Conservation (phyloP, 2,113 vertebrate genomes). For the Proteles cristata region DNA sequence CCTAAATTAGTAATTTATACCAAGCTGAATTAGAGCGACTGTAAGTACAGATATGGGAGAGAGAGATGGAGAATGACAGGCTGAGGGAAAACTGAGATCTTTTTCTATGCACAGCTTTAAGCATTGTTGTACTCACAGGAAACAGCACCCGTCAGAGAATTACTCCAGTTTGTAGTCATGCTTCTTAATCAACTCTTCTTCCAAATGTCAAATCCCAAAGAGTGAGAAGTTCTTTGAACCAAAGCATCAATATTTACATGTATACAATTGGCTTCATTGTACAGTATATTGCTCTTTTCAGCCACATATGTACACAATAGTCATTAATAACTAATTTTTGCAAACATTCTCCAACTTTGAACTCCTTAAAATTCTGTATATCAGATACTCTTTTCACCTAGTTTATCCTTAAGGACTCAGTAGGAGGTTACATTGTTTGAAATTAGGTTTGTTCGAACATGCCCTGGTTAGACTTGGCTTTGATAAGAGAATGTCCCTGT, state of each 20-base stretch:
- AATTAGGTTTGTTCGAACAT: neutral
- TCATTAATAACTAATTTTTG: conserved; percentile 3
- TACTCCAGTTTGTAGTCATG: neutral
- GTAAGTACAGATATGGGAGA: neutral
- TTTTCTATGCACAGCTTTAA: neutral
- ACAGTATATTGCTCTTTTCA: neutral
- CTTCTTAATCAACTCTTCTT: conserved; percentile 14
- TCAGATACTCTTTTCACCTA: neutral
- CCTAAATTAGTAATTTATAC: neutral
- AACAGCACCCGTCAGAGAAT: neutral
- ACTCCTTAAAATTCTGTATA: neutral
- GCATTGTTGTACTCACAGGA: neutral
- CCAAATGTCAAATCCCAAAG: neutral
- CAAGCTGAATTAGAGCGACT: neutral
- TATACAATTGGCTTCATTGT: neutral
- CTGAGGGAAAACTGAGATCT: neutral
- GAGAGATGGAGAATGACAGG: neutral
- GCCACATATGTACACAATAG: neutral
- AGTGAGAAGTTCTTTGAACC: neutral
- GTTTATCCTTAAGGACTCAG: neutral
- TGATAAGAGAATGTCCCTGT: conserved; percentile 16
- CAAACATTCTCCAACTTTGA: conserved; percentile 5
- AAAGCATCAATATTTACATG: conserved; percentile 19
- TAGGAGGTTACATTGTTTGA: conserved; percentile 27
- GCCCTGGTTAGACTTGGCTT: conserved; percentile 3